A percentile compares a stretch with the other conserved stretches of the same genome.
Evolutionary conservation across 2,888 invertebrate genomes (phyloP).

Genomic region (Oscheius myriophilus): DNA sequence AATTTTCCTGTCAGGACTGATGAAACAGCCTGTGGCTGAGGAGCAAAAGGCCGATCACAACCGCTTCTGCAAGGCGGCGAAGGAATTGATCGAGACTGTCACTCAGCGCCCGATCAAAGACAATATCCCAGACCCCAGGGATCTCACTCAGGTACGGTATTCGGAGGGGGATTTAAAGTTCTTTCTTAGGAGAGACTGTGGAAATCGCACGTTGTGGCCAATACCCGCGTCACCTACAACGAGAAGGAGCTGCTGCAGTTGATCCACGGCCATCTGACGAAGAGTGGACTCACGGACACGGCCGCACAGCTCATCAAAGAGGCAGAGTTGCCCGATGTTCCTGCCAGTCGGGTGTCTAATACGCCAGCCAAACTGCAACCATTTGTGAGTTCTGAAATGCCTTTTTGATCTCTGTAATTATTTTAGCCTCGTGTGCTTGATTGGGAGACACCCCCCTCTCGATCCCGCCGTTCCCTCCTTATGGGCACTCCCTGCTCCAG

Average conservation of each 20-base stretch:
- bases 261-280: conserved; percentile 77
- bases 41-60: conserved; percentile 95
- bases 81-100: conserved; percentile 83
- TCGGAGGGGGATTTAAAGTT: conserved; percentile 4
- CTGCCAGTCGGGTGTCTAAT: conserved; percentile 42
- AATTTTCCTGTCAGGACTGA: conserved; percentile 77
- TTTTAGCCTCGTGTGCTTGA: conserved; percentile 9
- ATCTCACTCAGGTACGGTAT: conserved; percentile 34
- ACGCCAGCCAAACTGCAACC: conserved; percentile 35
- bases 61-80: conserved; percentile 91
- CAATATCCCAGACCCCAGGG: conserved; percentile 28
- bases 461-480: neutral
- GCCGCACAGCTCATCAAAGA: conserved; percentile 44
- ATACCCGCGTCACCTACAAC: conserved; percentile 93
- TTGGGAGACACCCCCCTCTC: neutral
- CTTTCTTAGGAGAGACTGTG: conserved; percentile 58
- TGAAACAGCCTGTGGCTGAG: conserved; percentile 95
- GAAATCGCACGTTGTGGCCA: conserved; percentile 88
- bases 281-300: conserved; percentile 35
- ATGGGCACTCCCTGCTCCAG: neutral
- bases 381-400: conserved; percentile 32
- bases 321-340: conserved; percentile 56
- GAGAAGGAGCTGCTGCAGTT: conserved; percentile 90
- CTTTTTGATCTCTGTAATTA: conserved; percentile 3
- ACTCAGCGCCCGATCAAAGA: conserved; percentile 52